These are phyloP conservation scores for Cactoblastis cactorum DNA, from an alignment of 2,888 invertebrate species.

Conservation along the genomic window DNA sequence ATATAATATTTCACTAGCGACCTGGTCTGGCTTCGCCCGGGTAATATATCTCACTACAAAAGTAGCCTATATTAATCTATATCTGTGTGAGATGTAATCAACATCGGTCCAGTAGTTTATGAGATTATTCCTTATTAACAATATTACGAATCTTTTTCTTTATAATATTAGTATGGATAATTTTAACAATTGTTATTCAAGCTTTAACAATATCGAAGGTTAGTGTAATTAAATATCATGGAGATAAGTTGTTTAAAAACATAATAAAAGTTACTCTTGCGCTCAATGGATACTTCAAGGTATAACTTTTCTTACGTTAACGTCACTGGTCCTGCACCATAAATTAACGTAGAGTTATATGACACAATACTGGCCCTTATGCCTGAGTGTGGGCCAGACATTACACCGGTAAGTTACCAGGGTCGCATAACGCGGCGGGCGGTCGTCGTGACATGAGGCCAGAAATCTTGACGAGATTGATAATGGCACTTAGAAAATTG, in stretches of 20 bases:
- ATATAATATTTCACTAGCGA: neutral
- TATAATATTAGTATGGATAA: no score
- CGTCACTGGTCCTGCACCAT: slow-evolving; percentile 1
- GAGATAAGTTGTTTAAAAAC: neutral
- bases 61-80: no score
- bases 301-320: neutral
- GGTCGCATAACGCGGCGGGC: slow-evolving; percentile 4
- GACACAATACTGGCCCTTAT: neutral
- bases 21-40: no score
- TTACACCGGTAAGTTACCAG: slow-evolving; percentile 3
- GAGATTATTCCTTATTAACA: no score
- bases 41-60: no score
- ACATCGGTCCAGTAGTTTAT: no score
- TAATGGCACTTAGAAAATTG: neutral
- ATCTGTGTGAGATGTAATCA: no score
- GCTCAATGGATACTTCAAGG: neutral
- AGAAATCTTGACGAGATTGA: neutral
- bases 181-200: no score
- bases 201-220: no score
- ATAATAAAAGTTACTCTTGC: neutral
- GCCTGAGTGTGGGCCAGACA: slow-evolving; percentile 1
- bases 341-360: neutral
- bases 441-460: neutral
- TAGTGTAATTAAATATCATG: no score
- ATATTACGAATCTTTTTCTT: no score